Evolutionary conservation across 2,113 vertebrate genomes (phyloP), one percentile per base, ranked within the genome.

Genomic region (Spizaetus ornatus): DNA sequence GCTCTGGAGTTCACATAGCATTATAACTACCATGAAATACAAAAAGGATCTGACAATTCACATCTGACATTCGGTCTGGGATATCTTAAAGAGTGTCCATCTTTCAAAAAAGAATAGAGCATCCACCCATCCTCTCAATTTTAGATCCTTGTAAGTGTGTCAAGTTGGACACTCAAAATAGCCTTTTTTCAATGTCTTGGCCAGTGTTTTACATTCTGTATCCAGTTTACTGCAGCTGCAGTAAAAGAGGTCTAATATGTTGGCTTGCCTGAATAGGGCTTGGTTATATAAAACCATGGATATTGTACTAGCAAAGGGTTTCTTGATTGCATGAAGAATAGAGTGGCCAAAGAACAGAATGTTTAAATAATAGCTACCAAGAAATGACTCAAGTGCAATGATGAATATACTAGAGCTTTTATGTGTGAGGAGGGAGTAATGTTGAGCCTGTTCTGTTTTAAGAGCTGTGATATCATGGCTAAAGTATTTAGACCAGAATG

Each of bases 181-280:
- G 52, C 17, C 6, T 38, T 22, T 63, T 58, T 78, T 8, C 13
- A 36, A 0, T 48, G 22, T 45, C n/a, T 96, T 96, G 93, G 95
- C 82, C 70, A 59, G 17, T 58, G 59, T 50, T 96, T 70, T 86
- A 38, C 29, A 74, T 90, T 96, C 82, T 88, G 42, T 56, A 77
- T 70, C 58, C 38, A n/a, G 74, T 73, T 93, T 91, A 85, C 69
- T 74, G 90, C 96, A 96, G 96, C 95, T 97, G 97, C 93, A 86
- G 92, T 86, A 93, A 83, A 92, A 94, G 38, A 90, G 74, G 87
- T 93, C 82, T 96, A 70, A 82, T 55, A 86, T 29, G 69, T 86
- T 95, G 94, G 94, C 76, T 95, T 78, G 63, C 73, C 63, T 94
- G 79, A 96, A 95, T 90, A 95, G 59, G 16, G 16, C 13, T 95